These are phyloP conservation scores for Holacanthus passer DNA, from an alignment of 2,113 vertebrate species.

Conservation along the genomic window DNA sequence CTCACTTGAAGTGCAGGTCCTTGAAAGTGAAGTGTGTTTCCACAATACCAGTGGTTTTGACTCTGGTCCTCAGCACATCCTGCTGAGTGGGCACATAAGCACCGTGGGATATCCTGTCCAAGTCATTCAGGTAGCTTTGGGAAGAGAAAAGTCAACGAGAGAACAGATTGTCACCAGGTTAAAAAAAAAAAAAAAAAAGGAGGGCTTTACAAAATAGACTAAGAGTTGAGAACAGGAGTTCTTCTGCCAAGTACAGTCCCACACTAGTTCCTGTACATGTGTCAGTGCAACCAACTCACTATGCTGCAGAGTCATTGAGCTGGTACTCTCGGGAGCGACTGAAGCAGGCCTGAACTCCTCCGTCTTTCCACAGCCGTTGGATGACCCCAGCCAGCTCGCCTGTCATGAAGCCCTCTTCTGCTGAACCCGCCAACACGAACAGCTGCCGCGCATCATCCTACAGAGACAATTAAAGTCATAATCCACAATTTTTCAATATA, in stretches of 20 bases:
- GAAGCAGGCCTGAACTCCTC: constrained; percentile 95
- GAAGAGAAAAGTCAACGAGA: constrained; percentile 7
- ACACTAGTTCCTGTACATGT: not conserved
- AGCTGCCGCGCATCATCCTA: constrained; percentile 98
- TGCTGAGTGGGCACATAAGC: constrained; percentile 97
- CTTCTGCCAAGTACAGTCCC: not conserved
- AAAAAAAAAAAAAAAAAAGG: not conserved
- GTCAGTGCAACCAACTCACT: constrained; percentile 87
- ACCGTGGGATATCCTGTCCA: constrained; percentile 95
- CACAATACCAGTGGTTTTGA: constrained; percentile 99
- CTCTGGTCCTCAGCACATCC: constrained; percentile 97
- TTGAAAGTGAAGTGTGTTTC: constrained; percentile 99
- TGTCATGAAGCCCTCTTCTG: constrained; percentile 98
- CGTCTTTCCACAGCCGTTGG: constrained; percentile 96
- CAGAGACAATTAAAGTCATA: constrained; percentile 17
- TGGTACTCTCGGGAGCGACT: constrained; percentile 97
- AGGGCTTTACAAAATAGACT: not conserved
- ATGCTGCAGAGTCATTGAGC: constrained; percentile 98
- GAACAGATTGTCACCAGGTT: not conserved
- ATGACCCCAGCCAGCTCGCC: constrained; percentile 94
- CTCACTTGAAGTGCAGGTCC: constrained; percentile 99
- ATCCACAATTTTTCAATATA: not conserved
- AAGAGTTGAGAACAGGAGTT: not conserved
- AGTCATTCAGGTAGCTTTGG: constrained; percentile 95
- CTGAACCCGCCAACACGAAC: constrained; percentile 93